Base-by-base conservation (phyloP, 2,888 invertebrate genomes). In the Drosophila algonquin region DNA sequence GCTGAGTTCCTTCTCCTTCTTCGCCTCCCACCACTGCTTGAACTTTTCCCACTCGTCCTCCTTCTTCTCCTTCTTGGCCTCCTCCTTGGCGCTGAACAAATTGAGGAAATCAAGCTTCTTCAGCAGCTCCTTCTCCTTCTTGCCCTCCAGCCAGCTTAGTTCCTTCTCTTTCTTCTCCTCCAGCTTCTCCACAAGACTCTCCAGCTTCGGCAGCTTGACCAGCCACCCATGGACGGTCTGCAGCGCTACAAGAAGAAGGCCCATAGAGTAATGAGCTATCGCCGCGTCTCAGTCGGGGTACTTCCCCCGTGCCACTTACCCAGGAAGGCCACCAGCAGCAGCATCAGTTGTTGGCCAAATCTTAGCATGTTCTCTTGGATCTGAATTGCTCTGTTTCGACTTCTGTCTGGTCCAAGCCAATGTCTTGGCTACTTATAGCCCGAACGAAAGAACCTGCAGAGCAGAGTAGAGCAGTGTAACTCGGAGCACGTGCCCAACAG, bases 51-150 rank as follows among this genome's bases (percentile, higher is more conserved):
- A 75, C 47, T 88, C 81, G 12, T 56, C 40, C 48, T 18, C 51
- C 21, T 76, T 75, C 57, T 89, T 83, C 44, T 80, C 76, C 53
- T 57, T 30, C 61, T 65, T 64, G 46, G 56, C 76, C 57, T 73
- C 80, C 45, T 52, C 50, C 27, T 78, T 81, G 30, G 35, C 76
- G 9, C 16, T 14, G 16, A 78, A 84, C 59, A 77, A 68, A 59
- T 86, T 80, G 46, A 88, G 72, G 16, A 88, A 59, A 45, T 84
- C 85, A 16, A 77, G 51, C 24, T 84, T 87, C 56, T 87, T 84
- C 0, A 81, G 60, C 47, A 72, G 50, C 63, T 86, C 81, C 64
- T 72, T 68, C 0, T 73, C 59, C 63, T 73, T 58, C 45, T 88
- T 73, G 51, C 18, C 67, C 50, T 57, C 70, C 46, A 71, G 53